phyloP scores from a whole-genome alignment of 2,113 vertebrate genomes.

The Podocnemis expansa region DNA sequence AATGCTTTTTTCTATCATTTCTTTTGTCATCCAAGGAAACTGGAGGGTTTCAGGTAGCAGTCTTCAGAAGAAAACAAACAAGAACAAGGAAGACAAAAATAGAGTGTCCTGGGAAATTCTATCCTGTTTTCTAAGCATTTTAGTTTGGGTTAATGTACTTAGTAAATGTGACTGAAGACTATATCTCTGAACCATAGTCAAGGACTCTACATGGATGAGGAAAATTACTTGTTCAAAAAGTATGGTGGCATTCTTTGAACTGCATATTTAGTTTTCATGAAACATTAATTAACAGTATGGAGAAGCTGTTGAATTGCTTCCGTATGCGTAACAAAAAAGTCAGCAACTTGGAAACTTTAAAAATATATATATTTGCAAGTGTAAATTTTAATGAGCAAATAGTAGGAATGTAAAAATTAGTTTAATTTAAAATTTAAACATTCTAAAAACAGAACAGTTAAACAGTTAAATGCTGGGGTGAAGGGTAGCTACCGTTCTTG shows the following conservation, averaged over 20 bases:
- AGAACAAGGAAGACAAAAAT: neutral
- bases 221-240: neutral
- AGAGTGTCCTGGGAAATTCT: neutral
- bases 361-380: neutral
- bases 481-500: too few species aligned
- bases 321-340: neutral
- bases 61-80: neutral
- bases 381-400: conserved; percentile 9
- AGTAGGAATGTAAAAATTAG: neutral
- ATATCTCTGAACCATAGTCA: neutral
- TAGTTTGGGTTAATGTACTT: neutral
- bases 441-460: too few species aligned
- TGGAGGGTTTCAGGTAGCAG: neutral
- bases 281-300: neutral
- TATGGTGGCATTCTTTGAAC: neutral
- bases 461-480: too few species aligned
- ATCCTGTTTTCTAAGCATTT: neutral
- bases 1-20: neutral
- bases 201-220: neutral
- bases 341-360: neutral
- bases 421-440: too few species aligned
- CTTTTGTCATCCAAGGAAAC: neutral
- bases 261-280: neutral
- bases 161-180: neutral
- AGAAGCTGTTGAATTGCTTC: neutral